Evolutionary conservation across 2,888 invertebrate species (phyloP), one percentile per base, ranked within the genome.

Genomic region (Siphlonurus alternatus): DNA sequence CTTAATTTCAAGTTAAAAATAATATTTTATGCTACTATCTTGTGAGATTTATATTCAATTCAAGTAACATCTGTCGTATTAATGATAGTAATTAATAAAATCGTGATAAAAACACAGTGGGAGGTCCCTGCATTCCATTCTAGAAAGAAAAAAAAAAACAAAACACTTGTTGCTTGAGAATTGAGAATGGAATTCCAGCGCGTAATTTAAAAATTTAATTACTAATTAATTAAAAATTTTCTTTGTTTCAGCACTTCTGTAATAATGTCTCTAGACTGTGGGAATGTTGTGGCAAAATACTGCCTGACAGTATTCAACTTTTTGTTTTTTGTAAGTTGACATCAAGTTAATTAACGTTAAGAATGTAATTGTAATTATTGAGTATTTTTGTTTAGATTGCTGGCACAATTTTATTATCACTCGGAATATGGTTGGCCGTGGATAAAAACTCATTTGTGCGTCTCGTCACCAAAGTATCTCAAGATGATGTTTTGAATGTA

Each of bases 241-340:
- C 5, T 38, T 10, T 38, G 38, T 38, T 38, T 15, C 38, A 38
- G 38, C 5, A 38, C 15, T 15, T 10, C 15, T 10, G 7, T 22
- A 5, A 56, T 7, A 22, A 64, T 64, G 64, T 22, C 64, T 56
- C 24, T 54, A 18, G 82, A 83, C 73, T 83, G 83, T 71, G 81
- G 80, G 68, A 79, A 84, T 66, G 82, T 81, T 75, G 77, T 84
- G 74, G 84, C 84, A 72, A 86, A 86, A 77, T 86, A 86, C 76
- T 78, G 85, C 69, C 77, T 86, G 66, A 86, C 86, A 76, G 78
- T 85, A 72, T 84, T 86, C 77, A 87, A 86, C 76, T 86, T 87
- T 72, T 74, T 84, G 68, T 84, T 86, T 76, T 85, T 86, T 73
- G 86, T 86, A 78, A 85, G 86, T 85, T 77, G 68, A 64, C 66